Conservation (phyloP, 2,888 invertebrate genomes). For the Ellobium chinense region DNA sequence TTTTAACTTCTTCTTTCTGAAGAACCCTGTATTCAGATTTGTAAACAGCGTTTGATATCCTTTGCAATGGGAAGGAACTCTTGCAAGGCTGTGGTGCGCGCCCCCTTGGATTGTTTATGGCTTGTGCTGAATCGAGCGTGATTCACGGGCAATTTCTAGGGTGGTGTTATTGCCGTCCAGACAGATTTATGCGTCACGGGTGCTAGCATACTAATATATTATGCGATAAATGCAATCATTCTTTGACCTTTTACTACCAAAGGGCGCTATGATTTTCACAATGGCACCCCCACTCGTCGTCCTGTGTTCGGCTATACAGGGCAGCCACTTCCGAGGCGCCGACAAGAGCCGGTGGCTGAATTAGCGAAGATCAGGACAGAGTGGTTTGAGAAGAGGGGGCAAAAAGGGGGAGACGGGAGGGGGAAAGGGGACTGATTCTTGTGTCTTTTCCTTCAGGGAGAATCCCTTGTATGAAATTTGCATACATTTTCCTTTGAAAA, state of each 20-base stretch:
- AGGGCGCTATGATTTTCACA: conserved; percentile 40
- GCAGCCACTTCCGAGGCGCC: conserved; percentile 23
- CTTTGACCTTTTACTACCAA: conserved; percentile 27
- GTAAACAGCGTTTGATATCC: too few relatives aligned
- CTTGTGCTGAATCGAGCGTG: conserved; percentile 35
- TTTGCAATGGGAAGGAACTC: background rate
- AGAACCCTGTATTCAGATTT: too few relatives aligned
- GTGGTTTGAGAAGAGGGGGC: too few relatives aligned
- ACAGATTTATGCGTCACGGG: conserved; percentile 42
- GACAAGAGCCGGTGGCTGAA: conserved; percentile 22
- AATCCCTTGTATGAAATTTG: conserved; percentile 26
- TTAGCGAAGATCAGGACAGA: conserved; percentile 2
- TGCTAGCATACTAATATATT: conserved; percentile 42
- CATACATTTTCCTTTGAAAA: conserved; percentile 22
- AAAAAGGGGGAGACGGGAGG: too few relatives aligned
- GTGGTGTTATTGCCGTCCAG: conserved; percentile 33
- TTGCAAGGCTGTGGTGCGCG: conserved; percentile 14
- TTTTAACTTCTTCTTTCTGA: too few relatives aligned
- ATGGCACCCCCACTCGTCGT: conserved; percentile 27
- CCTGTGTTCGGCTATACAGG: conserved; percentile 21
- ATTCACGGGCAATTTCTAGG: conserved; percentile 39
- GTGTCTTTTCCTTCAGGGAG: conserved; percentile 8
- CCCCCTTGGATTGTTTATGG: conserved; percentile 27
- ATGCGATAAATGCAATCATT: conserved; percentile 43
- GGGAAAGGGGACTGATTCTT: conserved; percentile 11